Conservation (phyloP, 2,888 invertebrate species). For the Blastobasis adustella region DNA sequence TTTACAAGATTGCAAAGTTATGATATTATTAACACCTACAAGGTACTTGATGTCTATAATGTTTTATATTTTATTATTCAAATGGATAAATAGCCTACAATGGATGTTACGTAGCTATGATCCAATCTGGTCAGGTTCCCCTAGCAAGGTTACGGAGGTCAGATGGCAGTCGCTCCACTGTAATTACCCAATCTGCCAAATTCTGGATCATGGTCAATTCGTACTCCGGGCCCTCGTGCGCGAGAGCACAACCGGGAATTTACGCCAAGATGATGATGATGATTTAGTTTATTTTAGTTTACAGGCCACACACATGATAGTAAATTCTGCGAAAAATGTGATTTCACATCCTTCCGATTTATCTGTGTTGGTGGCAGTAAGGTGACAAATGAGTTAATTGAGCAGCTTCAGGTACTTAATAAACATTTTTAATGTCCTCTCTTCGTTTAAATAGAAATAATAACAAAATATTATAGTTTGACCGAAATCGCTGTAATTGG, state of each 20-base stretch:
- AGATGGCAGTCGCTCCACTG: no score
- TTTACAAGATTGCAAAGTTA: conserved; percentile 42
- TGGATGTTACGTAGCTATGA: no score
- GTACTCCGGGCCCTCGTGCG: no score
- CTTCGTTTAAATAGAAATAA: not conserved
- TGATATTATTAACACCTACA: conserved; percentile 51
- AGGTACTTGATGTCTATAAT: conserved; percentile 27
- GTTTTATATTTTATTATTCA: no score
- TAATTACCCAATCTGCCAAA: no score
- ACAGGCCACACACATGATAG: conserved; percentile 24
- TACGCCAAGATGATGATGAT: no score
- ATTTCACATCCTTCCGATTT: conserved; percentile 39
- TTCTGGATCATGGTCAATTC: no score
- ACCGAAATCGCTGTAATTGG: no score
- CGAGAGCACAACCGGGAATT: no score
- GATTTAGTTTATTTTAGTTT: conserved; percentile 1
- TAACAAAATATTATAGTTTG: no score
- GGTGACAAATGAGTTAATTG: conserved; percentile 28
- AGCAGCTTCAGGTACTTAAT: conserved; percentile 17
- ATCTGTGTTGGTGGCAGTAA: conserved; percentile 42
- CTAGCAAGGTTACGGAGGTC: no score
- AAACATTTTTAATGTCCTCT: not conserved
- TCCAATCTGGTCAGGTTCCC: no score
- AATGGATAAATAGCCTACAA: conserved; percentile 1
- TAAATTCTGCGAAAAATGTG: conserved; percentile 28